Base-by-base conservation (phyloP, 2,888 invertebrate genomes). In the Agrotis clavis region DNA sequence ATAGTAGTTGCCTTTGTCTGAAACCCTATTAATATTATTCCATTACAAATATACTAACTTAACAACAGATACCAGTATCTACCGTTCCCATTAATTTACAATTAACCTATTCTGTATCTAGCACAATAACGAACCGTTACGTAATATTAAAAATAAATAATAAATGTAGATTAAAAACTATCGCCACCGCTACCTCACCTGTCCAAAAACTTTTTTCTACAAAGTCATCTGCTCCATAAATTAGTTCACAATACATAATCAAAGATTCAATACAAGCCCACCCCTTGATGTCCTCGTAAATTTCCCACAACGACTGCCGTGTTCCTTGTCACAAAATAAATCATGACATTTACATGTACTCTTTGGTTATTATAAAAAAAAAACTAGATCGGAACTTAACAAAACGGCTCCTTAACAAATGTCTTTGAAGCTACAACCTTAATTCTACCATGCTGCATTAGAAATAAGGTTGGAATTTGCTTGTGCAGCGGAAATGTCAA, bases 261-360 rank as follows among this genome's bases (percentile, higher is more conserved):
- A 91, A 89, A 89, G 82, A 85, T 84, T 85, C 86, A 89, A 90
- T 87, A 84, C 72, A 73, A 64, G 78, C 90, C 92, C 92, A 93
- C 94, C 94, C 94, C 92, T 94, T 86, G 86, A 91, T 89, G 85
- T 88, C 89, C 84, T 94, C 95, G 93, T 95, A 95, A 95, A 96
- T 95, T 95, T 96, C 95, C 95, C 96, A 95, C 94, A 94, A 92
- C 87, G 86, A 85, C 86, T 85, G 88, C 87, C 89, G 87, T 90
- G 88, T 94, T 94, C 94, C 94, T 94, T 95, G 95, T 94, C 93
- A 91, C 91, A 93, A 94, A 78, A 95, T 96, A 95, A 95, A 95
- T 95, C 95, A 96, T 89, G 87, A 86, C 91, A 92, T 92, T 91
- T 92, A 92, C 92, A 92, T 92, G 87, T 87, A 84, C 77, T 79